A percentile compares a stretch with the other conserved stretches of the same genome.
Conservation (phyloP, 2,113 vertebrate species). For the Scolopax mira region DNA sequence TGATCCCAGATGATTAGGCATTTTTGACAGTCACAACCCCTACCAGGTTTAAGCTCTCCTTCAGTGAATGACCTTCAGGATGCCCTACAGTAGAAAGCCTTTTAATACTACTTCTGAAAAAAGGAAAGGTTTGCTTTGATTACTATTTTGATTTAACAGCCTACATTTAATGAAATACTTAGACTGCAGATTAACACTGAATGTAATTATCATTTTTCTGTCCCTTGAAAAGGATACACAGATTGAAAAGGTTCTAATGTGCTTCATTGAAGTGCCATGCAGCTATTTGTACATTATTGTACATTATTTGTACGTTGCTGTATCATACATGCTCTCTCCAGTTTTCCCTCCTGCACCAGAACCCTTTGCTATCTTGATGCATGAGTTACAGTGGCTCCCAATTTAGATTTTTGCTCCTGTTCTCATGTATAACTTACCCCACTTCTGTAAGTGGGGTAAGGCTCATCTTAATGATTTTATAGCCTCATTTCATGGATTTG, state of each 20-base stretch:
- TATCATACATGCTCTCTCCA: background rate
- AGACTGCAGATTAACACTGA: background rate
- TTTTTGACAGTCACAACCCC: background rate
- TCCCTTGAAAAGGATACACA: background rate
- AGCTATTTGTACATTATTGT: background rate
- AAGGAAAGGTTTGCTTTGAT: background rate
- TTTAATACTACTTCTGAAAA: background rate
- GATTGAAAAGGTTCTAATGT: background rate
- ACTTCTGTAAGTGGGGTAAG: background rate
- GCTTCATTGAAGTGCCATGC: background rate
- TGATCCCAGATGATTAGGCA: background rate
- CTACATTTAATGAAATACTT: background rate
- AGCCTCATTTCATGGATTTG: background rate
- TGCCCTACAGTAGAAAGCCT: background rate
- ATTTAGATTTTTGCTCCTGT: background rate
- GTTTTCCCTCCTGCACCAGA: background rate
- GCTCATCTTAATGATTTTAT: background rate
- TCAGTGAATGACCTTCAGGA: constrained; percentile 4
- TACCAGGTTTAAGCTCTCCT: background rate
- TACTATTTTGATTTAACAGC: background rate
- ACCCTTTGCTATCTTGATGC: background rate
- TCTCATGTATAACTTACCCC: background rate
- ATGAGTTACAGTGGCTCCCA: background rate
- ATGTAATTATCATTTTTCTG: background rate
- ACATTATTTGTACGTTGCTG: background rate